Conservation (phyloP, 1,140 invertebrate genomes). For the Lethocerus indicus region DNA sequence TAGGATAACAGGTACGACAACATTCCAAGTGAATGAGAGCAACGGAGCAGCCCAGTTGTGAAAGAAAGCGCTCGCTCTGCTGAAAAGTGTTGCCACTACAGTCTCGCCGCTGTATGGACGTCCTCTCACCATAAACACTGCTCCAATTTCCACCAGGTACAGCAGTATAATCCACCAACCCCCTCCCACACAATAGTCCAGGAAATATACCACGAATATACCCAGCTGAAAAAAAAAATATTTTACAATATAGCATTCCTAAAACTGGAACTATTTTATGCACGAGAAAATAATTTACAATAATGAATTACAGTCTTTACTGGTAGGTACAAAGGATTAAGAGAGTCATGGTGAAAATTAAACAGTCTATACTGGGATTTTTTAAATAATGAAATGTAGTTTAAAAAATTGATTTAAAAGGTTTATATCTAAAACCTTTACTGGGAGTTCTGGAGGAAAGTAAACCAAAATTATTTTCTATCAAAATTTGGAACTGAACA, state of each 20-base stretch:
- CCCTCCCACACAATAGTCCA: constrained; percentile 65
- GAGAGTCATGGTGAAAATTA: too few relatives aligned
- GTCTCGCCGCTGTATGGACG: constrained; percentile 68
- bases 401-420: too few relatives aligned
- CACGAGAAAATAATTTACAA: too few relatives aligned
- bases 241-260: not conserved
- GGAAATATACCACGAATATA: constrained; percentile 66
- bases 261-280: not conserved
- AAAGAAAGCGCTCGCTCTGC: constrained; percentile 32
- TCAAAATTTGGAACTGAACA: too few relatives aligned
- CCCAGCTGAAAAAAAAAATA: constrained; percentile 40
- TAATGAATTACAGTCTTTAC: too few relatives aligned
- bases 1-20: constrained; percentile 57
- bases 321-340: too few relatives aligned
- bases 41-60: constrained; percentile 43
- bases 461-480: too few relatives aligned
- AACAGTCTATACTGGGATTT: too few relatives aligned
- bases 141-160: constrained; percentile 55
- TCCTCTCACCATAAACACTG: constrained; percentile 65
- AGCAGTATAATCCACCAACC: constrained; percentile 73
- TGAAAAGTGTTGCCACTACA: constrained; percentile 41
- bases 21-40: constrained; percentile 76
- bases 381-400: too few relatives aligned
- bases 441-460: too few relatives aligned
- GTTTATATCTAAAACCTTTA: too few relatives aligned